These are phyloP conservation scores for Diprion similis DNA, from an alignment of 1,140 invertebrate genomes.

Conservation along the genomic window DNA sequence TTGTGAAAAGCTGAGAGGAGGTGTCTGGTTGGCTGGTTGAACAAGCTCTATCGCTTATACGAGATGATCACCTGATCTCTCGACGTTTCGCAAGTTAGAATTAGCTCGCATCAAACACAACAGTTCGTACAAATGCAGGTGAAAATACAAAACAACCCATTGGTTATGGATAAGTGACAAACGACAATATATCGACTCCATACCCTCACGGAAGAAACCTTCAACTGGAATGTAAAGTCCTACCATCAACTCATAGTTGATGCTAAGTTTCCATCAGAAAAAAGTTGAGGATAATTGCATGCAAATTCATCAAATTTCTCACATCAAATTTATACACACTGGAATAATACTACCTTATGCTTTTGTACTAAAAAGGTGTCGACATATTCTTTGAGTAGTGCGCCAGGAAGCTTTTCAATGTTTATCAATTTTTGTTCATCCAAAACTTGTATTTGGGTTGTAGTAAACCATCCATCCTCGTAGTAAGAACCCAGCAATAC, in stretches of 20 bases:
- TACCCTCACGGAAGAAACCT: no score
- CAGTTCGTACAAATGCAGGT: no score
- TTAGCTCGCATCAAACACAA: no score
- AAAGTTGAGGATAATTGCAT: background rate
- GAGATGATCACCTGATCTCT: no score
- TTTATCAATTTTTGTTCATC: constrained; percentile 26
- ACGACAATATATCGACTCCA: no score
- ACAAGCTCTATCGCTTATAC: no score
- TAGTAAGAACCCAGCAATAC: constrained; percentile 40
- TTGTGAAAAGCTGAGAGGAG: no score
- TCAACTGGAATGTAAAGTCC: background rate
- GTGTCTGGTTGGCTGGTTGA: no score
- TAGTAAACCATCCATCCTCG: constrained; percentile 37
- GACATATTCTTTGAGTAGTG: constrained; percentile 32
- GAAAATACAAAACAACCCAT: no score
- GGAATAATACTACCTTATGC: constrained; percentile 30
- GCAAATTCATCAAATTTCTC: background rate
- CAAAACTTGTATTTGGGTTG: constrained; percentile 33
- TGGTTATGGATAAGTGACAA: no score
- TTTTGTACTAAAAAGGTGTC: constrained; percentile 26
- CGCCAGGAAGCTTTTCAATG: constrained; percentile 26
- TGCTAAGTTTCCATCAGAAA: background rate
- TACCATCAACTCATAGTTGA: background rate
- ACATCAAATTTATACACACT: background rate
- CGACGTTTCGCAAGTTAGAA: no score